Evolutionary conservation across 1,140 invertebrate species (phyloP).

Genomic region (Drosophila tsacasi): DNA sequence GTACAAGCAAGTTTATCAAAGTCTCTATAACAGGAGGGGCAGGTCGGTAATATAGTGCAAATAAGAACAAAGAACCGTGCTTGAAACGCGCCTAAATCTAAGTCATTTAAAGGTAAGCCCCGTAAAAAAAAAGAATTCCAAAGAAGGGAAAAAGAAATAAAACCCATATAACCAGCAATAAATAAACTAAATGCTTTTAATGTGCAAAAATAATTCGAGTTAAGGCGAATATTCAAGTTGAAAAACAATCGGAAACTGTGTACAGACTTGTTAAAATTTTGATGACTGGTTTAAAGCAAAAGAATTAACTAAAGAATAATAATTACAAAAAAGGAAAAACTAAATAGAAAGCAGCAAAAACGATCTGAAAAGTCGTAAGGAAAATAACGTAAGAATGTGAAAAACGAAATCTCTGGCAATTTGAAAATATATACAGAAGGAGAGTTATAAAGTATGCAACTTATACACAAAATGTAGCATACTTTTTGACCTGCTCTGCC

Average conservation of each 20-base stretch:
- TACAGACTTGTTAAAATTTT: constrained; percentile 4
- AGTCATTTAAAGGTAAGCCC: constrained; percentile 17
- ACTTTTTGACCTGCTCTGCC: not conserved
- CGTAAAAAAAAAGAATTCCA: not conserved
- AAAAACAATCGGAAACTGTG: constrained; percentile 2
- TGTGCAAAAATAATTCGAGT: constrained; percentile 34
- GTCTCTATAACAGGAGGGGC: constrained; percentile 8
- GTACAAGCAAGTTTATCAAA: constrained; percentile 34
- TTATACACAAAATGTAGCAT: not conserved
- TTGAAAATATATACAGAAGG: not conserved
- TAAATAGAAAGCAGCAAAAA: not conserved
- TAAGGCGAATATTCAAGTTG: constrained; percentile 3
- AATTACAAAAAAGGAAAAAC: not conserved
- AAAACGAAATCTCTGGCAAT: not conserved
- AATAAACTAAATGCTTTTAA: constrained; percentile 43
- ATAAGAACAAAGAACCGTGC: constrained; percentile 17
- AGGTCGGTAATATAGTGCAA: constrained; percentile 20
- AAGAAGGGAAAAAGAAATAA: not conserved
- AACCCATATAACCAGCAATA: constrained; percentile 5
- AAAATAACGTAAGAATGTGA: not conserved
- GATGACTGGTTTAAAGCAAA: constrained; percentile 8
- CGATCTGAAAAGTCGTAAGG: not conserved
- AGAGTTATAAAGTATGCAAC: too few relatives aligned
- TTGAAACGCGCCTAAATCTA: constrained; percentile 11
- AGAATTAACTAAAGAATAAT: not conserved